Evolutionary conservation across 2,113 vertebrate species (phyloP).

Genomic region (Eurystomus gularis): DNA sequence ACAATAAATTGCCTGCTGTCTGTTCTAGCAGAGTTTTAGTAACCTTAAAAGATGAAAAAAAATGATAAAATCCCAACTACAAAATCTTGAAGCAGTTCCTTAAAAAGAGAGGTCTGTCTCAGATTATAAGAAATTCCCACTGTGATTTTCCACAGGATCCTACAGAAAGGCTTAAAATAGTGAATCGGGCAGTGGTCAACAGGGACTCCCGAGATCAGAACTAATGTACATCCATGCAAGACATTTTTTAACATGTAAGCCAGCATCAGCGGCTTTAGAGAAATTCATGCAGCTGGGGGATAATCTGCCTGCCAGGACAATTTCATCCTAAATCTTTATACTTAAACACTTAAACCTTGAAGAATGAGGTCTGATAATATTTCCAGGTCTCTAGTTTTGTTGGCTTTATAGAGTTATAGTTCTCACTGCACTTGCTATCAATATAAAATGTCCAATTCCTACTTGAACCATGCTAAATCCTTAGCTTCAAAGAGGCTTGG

Average conservation of each 20-base stretch:
- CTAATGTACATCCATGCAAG: neutral
- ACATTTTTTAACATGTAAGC: slow-evolving; percentile 13
- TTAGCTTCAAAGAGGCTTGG: slow-evolving; percentile 2
- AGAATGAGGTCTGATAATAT: slow-evolving; percentile 38
- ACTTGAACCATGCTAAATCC: slow-evolving; percentile 2
- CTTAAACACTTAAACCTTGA: slow-evolving; percentile 32
- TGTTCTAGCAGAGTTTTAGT: neutral
- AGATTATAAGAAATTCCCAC: neutral
- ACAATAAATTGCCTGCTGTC: neutral
- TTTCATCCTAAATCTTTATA: slow-evolving; percentile 39
- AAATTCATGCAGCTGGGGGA: slow-evolving; percentile 46
- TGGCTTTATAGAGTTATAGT: slow-evolving; percentile 20
- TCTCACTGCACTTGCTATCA: neutral
- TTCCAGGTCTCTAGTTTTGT: slow-evolving; percentile 38
- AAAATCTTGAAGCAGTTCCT: slow-evolving; percentile 31
- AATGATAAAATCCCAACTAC: neutral
- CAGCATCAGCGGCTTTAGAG: slow-evolving; percentile 30
- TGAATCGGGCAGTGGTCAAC: neutral
- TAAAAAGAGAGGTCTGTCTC: slow-evolving; percentile 23
- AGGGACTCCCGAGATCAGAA: neutral
- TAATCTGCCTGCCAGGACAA: slow-evolving; percentile 53
- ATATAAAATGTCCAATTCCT: slow-evolving; percentile 5
- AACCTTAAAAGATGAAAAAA: neutral
- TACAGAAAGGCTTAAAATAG: neutral
- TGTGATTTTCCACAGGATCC: neutral